Base-by-base conservation (phyloP, 2,797 vertebrate genomes). In the Tokudaia tokunoshimensis region DNA sequence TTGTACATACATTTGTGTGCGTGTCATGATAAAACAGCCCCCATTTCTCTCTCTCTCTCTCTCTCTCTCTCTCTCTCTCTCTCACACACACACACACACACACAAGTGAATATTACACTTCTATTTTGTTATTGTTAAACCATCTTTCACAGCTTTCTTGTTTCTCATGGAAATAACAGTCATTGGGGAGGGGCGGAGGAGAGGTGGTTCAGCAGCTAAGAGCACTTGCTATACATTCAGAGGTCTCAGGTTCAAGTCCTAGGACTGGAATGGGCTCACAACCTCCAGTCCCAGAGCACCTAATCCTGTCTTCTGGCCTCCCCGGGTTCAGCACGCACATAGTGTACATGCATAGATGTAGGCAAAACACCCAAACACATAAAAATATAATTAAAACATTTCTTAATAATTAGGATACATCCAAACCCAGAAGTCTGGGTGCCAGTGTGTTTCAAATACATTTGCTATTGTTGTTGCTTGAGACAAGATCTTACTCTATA, bases 131-230 rank as follows among this genome's bases (percentile, higher is more conserved):
- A 7, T 29, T 75, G 22, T 75, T 83, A 82, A 72, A 7, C 14
- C 55, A 81, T 1, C 76, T 94, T 85, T n/a, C 81, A 41, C 34
- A 50, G 63, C 13, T n/a, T 11, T 72, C 29, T 59, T 87, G 11
- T 93, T 81, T 59, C 1, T 92, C 26, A 59, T 78, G 63, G 61
- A 91, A 94, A 79, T 74, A 92, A 95, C 96, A 50, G 55, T 37
- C 6, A 59, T 55, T n/a, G 24, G 26, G n/a, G 47, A 76, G 63
- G 12, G 31, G 1, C 2, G 50, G 50, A 11, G 19, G 24, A 20
- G 19, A 50, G 19, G 19, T 65, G 61, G 29, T 47, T 85, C 41
- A 50, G 31, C 8, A 6, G 29, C 20, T 85, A 34, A 85, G 83
- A 67, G 41, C 11, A 67, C 31, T 85, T 24, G 31, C 31, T 85